Percentiles rank a stretch among this genome's conserved stretches.
phyloP scores from a whole-genome alignment of 2,797 vertebrate species.

The Pseudopleuronectes americanus region DNA sequence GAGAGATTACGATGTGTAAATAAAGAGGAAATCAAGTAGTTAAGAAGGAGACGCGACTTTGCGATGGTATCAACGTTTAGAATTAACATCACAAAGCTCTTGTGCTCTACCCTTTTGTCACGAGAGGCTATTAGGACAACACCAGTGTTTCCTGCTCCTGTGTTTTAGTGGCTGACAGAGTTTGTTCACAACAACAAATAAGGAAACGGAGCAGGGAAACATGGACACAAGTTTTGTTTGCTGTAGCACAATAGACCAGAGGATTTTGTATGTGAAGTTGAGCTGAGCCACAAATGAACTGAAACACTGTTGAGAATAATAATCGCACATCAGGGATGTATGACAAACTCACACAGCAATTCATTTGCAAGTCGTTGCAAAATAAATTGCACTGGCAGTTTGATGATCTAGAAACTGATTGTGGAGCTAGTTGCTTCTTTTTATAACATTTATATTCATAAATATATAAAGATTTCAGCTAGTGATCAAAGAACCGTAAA shows the following conservation, averaged over 20 bases:
- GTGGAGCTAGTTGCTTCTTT: not conserved
- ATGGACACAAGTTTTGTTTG: not conserved
- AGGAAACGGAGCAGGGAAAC: not conserved
- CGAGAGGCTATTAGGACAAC: constrained; percentile 8
- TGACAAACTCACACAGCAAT: not conserved
- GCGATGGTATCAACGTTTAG: constrained; percentile 9
- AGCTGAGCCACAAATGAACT: constrained; percentile 7
- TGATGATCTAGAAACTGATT: too few relatives aligned
- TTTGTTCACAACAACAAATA: constrained; percentile 11
- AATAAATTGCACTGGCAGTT: not conserved
- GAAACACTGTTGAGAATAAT: constrained; percentile 8
- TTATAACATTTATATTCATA: not conserved
- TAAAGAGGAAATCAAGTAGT: constrained; percentile 47
- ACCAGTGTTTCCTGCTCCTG: not conserved
- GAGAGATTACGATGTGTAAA: constrained; percentile 61
- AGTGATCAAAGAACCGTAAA: too few relatives aligned
- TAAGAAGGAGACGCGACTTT: constrained; percentile 42
- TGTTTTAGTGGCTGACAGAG: not conserved
- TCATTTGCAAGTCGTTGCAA: not conserved
- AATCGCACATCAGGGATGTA: not conserved
- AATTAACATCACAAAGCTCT: constrained; percentile 16
- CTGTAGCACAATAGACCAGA: not conserved
- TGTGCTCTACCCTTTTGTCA: constrained; percentile 2
- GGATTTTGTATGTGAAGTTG: too few relatives aligned
- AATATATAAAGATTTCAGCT: too few relatives aligned